phyloP scores from a whole-genome alignment of 2,797 vertebrate species.

The Notolepis coatsorum region DNA sequence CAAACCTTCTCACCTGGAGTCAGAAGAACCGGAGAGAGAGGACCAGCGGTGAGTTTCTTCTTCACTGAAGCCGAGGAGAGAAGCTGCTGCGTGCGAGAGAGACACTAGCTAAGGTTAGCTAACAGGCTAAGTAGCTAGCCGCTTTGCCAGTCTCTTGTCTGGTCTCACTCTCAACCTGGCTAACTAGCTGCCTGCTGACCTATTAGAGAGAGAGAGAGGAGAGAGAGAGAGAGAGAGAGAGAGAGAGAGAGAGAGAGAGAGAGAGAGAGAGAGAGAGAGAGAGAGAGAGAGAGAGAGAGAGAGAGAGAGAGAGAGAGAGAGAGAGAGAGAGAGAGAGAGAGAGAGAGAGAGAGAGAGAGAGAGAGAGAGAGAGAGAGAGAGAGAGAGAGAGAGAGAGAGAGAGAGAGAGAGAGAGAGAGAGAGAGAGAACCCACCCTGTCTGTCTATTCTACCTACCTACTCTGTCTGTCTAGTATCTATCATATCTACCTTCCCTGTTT shows the following conservation, averaged over 20 bases:
- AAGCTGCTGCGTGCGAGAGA: too few relatives aligned
- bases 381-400: conserved; percentile 22
- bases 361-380: conserved; percentile 35
- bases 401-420: conserved; percentile 19
- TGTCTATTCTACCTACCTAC: neutral
- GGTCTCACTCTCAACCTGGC: too few relatives aligned
- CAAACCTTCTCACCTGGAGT: too few relatives aligned
- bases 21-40: too few relatives aligned
- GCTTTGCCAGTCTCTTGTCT: too few relatives aligned
- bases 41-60: too few relatives aligned
- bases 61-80: too few relatives aligned
- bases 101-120: too few relatives aligned
- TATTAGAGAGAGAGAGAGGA: conserved; percentile 17
- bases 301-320: neutral
- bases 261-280: conserved; percentile 9
- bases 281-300: neutral
- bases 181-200: too few relatives aligned
- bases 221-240: neutral
- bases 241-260: neutral
- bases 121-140: too few relatives aligned
- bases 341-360: neutral
- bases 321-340: neutral
- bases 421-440: neutral
- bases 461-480: too few relatives aligned
- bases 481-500: too few relatives aligned